Evolutionary conservation across 2,113 vertebrate species (phyloP).

Genomic region (Etia nguti): DNA sequence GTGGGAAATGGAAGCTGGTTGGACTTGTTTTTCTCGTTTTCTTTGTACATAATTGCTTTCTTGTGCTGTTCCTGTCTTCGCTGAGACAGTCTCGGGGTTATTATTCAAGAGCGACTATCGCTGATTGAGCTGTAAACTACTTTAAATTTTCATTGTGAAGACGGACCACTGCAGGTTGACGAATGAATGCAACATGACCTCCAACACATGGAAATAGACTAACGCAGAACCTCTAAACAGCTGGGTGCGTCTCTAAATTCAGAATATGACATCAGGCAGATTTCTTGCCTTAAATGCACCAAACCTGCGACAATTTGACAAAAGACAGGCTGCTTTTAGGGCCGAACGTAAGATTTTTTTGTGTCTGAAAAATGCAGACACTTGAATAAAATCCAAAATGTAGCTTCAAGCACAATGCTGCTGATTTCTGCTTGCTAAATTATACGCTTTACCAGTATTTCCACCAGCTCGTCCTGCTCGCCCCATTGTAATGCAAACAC

Average conservation of each 20-base stretch:
- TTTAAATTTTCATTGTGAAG: slow-evolving; percentile 33
- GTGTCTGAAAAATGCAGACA: background rate
- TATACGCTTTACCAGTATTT: slow-evolving; percentile 18
- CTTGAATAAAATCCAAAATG: background rate
- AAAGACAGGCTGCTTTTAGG: background rate
- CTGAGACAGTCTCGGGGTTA: slow-evolving; percentile 6
- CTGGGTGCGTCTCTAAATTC: background rate
- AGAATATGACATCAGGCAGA: background rate
- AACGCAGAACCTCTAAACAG: background rate
- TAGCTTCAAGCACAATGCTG: background rate
- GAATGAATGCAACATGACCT: background rate
- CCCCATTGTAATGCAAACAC: slow-evolving; percentile 56
- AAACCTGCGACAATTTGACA: background rate
- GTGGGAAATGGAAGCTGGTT: slow-evolving; percentile 42
- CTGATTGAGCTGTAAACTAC: slow-evolving; percentile 11
- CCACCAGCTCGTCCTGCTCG: slow-evolving; percentile 3
- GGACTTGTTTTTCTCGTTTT: slow-evolving; percentile 54
- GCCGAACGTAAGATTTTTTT: background rate
- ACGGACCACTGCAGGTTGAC: background rate
- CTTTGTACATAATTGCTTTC: slow-evolving; percentile 48
- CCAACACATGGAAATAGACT: background rate
- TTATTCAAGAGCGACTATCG: slow-evolving; percentile 30
- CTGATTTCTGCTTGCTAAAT: slow-evolving; percentile 7
- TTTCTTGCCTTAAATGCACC: background rate
- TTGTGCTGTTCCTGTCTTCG: slow-evolving; percentile 19